Conservation (phyloP, 2,797 vertebrate species). For the Brachyalestes nurse region DNA sequence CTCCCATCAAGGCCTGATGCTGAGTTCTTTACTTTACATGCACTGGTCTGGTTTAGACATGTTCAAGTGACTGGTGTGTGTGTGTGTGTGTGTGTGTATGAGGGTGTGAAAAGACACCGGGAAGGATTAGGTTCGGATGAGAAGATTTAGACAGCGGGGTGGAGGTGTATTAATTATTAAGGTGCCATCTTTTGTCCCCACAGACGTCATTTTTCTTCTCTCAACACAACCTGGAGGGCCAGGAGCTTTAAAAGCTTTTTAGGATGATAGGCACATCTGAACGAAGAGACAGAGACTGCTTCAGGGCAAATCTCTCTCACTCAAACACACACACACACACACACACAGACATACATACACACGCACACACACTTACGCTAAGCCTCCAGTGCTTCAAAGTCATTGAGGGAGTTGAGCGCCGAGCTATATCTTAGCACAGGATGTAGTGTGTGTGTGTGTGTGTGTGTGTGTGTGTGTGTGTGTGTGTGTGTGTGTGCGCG, state of each 20-base stretch:
- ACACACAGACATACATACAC: constrained; percentile 7
- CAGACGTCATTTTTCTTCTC: constrained; percentile 68
- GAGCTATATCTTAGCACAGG: background rate
- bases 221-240: constrained; percentile 34
- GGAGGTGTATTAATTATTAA: constrained; percentile 76
- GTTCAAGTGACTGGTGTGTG: too few relatives aligned
- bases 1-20: too few relatives aligned
- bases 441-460: background rate
- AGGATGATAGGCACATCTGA: constrained; percentile 52
- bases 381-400: background rate
- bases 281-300: constrained; percentile 42
- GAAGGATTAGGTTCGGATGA: constrained; percentile 48
- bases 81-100: background rate
- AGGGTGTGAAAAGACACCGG: constrained; percentile 8
- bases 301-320: constrained; percentile 23
- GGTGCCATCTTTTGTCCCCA: constrained; percentile 65
- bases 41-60: too few relatives aligned
- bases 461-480: too few relatives aligned
- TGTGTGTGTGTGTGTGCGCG: too few relatives aligned
- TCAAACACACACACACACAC: background rate
- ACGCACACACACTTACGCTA: constrained; percentile 2
- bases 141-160: constrained; percentile 57
- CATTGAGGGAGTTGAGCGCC: constrained; percentile 1
- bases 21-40: too few relatives aligned
- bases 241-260: constrained; percentile 39